These are phyloP conservation scores for Coranthus polyacanthus DNA, from an alignment of 2,797 vertebrate species.

Conservation along the genomic window DNA sequence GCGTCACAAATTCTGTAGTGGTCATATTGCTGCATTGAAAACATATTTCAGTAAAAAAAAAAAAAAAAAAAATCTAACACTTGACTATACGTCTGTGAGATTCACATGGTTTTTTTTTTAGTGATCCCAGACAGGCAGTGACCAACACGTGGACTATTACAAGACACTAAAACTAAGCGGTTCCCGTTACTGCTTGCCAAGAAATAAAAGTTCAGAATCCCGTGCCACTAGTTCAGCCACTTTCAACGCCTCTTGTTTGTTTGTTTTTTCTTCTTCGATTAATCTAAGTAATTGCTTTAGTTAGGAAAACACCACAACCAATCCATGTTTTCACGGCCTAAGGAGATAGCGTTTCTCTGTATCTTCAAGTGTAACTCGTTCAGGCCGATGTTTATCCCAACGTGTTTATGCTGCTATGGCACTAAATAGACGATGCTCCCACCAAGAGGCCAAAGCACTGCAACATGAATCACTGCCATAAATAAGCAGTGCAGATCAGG, in stretches of 20 bases:
- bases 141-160: no score
- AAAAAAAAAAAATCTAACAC: no score
- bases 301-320: constrained; percentile 4
- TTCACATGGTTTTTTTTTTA: not conserved
- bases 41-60: not conserved
- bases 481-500: constrained; percentile 9
- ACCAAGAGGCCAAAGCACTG: constrained; percentile 27
- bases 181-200: no score
- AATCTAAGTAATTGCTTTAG: not conserved
- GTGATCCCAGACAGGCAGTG: not conserved
- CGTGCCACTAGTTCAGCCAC: not conserved
- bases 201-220: not conserved
- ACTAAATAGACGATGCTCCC: constrained; percentile 57
- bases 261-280: not conserved
- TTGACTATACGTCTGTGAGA: no score
- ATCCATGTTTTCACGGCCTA: not conserved
- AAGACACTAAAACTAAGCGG: no score
- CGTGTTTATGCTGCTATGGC: constrained; percentile 25
- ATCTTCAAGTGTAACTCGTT: constrained; percentile 15
- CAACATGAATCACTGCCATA: constrained; percentile 31
- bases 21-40: not conserved
- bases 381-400: constrained; percentile 36
- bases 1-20: constrained; percentile 11
- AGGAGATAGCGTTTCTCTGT: constrained; percentile 22
- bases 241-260: not conserved